Base-by-base conservation (phyloP, 2,113 vertebrate species). In the Stigmatopora nigra region DNA sequence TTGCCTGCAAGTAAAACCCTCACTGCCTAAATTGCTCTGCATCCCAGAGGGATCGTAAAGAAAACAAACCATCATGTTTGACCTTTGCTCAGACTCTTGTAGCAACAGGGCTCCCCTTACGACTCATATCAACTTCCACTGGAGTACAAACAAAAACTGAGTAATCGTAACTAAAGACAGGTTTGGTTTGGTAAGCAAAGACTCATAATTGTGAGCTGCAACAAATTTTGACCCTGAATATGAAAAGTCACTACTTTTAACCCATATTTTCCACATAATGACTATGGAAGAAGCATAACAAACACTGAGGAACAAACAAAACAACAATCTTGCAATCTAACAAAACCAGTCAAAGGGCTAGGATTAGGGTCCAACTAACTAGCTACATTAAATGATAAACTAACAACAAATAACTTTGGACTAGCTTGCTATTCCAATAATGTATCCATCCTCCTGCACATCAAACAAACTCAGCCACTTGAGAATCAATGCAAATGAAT, bases 71-170 rank as follows among this genome's bases (percentile, higher is more conserved):
- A 76, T 80, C 77, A 84, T 87, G 82, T 87, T 89, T 90, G 90
- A 90, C 89, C 89, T 90, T 91, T 91, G 83, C 72, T 69, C 73
- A 73, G 82, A 87, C 77, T 89, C 86, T 87, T 88, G 88, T 87
- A 87, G 85, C 82, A 84, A 86, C 80, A 84, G 83, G 25, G 81
- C 87, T 91, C 89, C 62, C 72, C 78, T 91, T 91, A 89, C 89
- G 76, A 72, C 79, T 80, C 75, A 73, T 85, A 87, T 89, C 88
- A 81, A 68, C 83, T 88, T 89, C 78, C 87, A 85, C 66, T 85
- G 72, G 84, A 86, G 79, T 73, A 70, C 78, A 85, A 85, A 85
- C 85, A 86, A 88, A 85, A 80, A 75, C 88, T 83, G 72, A 78
- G 86, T 84, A 88, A 82, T 80, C 70, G 86, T 80, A 82, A 81